Base-by-base conservation (phyloP, 2,113 vertebrate species). In the Perca flavescens region DNA sequence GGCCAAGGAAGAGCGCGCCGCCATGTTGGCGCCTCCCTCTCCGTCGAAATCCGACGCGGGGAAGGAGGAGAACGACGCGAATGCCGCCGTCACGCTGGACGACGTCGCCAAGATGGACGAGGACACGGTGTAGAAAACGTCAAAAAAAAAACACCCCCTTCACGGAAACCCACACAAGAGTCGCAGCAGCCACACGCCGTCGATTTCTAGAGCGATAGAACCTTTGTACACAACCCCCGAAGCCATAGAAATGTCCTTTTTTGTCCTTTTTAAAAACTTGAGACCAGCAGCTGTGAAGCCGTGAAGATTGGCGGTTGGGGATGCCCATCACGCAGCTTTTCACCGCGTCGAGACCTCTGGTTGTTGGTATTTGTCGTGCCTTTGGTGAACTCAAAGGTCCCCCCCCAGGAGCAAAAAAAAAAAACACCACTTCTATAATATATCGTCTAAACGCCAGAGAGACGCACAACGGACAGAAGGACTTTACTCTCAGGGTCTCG, bases 1-100 rank as follows among this genome's bases (percentile, higher is more conserved):
- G 82, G 86, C 85, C 47, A 96, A 96, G 78, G 97, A 96, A 50
- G 96, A 96, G 12, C n/a, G 34, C 5, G 0, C 74, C 0, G 89
- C 91, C 77, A 94, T 94, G 93, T 43, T 94, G 47, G 25, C 84
- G 0, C 77, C 90, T 0, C 12, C 87, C 4, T 85, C 84, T 0
- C 85, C 85, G 0, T 40, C 85, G 0, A 90, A 91, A 19, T 79
- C 84, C 0, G 61, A 5, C 6, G 69, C 73, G 17, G 85, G 31
- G 7, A 69, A 4, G 6, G 83, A 85, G 5, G 75, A 73, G 22
- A 75, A 79, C 13, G n/a, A 22, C 0, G 14, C 0, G 0, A 53
- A 74, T 0, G 36, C 74, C 0, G 68, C 52, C 0, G 74, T 91
- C 56, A 71, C 76, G 0, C 10, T 88, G 75, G 89, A 83, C 0